These are phyloP conservation scores for Chaunax sp. DNA, from an alignment of 2,797 vertebrate genomes.

Conservation along the genomic window DNA sequence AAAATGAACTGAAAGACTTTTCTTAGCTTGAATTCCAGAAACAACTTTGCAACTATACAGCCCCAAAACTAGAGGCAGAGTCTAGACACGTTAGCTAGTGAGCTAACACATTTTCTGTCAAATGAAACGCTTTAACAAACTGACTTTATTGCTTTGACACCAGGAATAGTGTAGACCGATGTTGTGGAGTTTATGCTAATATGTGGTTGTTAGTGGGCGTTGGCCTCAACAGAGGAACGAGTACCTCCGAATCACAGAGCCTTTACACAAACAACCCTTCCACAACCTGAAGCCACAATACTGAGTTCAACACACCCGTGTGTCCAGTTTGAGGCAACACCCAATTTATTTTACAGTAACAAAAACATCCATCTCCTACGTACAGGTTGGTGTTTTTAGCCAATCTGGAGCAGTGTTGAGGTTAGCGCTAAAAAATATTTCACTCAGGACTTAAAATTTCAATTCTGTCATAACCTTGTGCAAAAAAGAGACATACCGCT, in stretches of 20 bases:
- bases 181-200: conserved; percentile 12
- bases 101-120: conserved; percentile 10
- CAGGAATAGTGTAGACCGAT: neutral
- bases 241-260: conserved; percentile 60
- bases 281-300: neutral
- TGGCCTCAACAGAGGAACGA: conserved; percentile 59
- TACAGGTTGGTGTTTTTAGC: neutral
- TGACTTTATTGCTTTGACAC: conserved; percentile 56
- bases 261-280: neutral
- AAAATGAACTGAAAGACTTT: too few species aligned
- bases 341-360: neutral
- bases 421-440: neutral
- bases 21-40: too few species aligned
- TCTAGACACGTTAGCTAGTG: conserved; percentile 6
- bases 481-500: neutral
- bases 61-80: neutral
- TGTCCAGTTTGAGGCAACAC: conserved; percentile 8
- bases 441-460: neutral
- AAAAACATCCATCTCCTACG: conserved; percentile 26
- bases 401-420: conserved; percentile 1
- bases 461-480: neutral
- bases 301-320: conserved; percentile 3
- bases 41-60: too few species aligned
- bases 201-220: neutral
- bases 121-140: conserved; percentile 20